These are phyloP conservation scores for Peromyscus attwateri DNA, from an alignment of 2,797 vertebrate species.

Conservation along the genomic window DNA sequence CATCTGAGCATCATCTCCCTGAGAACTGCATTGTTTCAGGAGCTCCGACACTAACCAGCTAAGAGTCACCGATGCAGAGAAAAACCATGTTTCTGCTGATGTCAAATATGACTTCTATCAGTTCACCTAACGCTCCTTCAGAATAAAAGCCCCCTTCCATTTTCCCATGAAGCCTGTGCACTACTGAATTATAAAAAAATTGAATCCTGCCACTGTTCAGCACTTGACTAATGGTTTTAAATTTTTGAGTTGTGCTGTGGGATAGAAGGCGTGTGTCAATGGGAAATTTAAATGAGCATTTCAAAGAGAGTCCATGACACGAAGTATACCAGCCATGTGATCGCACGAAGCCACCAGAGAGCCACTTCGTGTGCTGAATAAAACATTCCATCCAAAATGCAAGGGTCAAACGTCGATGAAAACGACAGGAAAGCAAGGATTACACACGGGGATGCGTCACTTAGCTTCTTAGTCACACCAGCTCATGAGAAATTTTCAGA, in stretches of 20 bases:
- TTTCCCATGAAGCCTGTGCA: not conserved
- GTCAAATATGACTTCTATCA: conserved; percentile 58
- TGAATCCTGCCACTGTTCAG: not conserved
- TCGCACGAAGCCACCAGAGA: not conserved
- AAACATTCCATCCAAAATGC: conserved; percentile 46
- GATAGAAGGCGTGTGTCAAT: conserved; percentile 36
- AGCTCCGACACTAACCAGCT: conserved; percentile 61
- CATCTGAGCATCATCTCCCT: conserved; percentile 57
- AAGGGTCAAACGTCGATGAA: conserved; percentile 17
- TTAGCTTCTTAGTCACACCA: conserved; percentile 2
- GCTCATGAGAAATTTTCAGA: conserved; percentile 34
- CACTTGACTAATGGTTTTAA: conserved; percentile 26
- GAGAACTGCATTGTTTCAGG: conserved; percentile 64
- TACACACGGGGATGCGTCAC: not conserved
- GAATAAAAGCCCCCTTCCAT: conserved; percentile 34
- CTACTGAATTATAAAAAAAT: conserved; percentile 53
- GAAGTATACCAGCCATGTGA: not conserved
- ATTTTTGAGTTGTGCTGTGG: conserved; percentile 28
- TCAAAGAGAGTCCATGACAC: conserved; percentile 40
- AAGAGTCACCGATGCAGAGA: conserved; percentile 55
- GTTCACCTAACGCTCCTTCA: not conserved
- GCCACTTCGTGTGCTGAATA: conserved; percentile 9
- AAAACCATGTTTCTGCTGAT: conserved; percentile 72
- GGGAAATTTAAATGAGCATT: conserved; percentile 59
- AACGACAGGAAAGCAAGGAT: conserved; percentile 49